phyloP scores from a whole-genome alignment of 2,797 vertebrate species.

The Sarcoramphus papa region DNA sequence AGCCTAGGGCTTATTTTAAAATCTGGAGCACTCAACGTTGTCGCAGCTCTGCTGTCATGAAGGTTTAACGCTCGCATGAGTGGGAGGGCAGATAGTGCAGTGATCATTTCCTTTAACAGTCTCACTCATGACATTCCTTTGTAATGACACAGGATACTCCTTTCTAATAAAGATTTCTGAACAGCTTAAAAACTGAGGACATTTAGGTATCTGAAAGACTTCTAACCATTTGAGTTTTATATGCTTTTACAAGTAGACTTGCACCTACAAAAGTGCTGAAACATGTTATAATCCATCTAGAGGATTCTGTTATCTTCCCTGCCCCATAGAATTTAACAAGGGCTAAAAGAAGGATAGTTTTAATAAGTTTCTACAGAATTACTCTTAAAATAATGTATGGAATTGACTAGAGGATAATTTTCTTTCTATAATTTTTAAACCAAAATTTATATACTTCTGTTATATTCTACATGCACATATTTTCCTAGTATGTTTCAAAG shows the following conservation, averaged over 20 bases:
- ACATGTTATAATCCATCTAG: neutral
- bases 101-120: neutral
- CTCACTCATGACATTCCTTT: neutral
- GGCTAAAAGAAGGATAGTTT: neutral
- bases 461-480: neutral
- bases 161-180: neutral
- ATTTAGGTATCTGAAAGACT: neutral
- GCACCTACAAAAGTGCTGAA: neutral
- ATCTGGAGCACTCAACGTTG: neutral
- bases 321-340: neutral
- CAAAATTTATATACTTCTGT: neutral
- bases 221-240: neutral
- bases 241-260: neutral
- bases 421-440: neutral
- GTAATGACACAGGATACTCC: neutral
- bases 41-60: neutral
- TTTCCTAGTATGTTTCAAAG: neutral
- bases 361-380: neutral
- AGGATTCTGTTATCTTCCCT: neutral
- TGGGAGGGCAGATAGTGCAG: neutral
- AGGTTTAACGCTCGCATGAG: rapidly evolving
- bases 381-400: neutral
- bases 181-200: neutral
- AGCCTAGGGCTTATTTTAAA: neutral
- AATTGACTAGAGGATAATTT: neutral